Conservation (phyloP, 1,140 invertebrate species). For the Drosophila mojavensis region DNA sequence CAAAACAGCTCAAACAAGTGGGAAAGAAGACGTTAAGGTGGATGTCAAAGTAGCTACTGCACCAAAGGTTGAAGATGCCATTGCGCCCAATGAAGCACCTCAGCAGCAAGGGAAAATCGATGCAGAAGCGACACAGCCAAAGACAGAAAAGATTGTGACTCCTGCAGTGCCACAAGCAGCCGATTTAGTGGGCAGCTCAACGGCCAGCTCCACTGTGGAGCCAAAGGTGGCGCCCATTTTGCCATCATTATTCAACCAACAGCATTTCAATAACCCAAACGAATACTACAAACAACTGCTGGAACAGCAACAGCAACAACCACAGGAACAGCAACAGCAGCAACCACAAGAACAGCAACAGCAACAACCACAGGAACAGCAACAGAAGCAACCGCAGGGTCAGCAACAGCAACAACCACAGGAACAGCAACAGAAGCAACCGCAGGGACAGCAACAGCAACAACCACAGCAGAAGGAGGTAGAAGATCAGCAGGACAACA, state of each 20-base stretch:
- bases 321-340: neutral
- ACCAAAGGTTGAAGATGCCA: neutral
- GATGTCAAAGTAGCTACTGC: neutral
- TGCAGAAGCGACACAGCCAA: neutral
- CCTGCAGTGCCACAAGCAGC: neutral
- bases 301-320: constrained; percentile 33
- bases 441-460: constrained; percentile 4
- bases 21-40: neutral
- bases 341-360: constrained; percentile 16
- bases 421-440: neutral
- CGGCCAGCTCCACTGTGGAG: neutral
- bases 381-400: neutral
- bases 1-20: neutral
- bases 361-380: neutral
- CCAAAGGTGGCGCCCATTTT: constrained; percentile 22
- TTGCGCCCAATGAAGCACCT: neutral
- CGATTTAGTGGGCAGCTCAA: neutral
- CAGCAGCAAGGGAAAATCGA: neutral
- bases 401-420: neutral
- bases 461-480: neutral
- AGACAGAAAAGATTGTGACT: neutral
- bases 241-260: constrained; percentile 57
- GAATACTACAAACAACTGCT: constrained; percentile 60
- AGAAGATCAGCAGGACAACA: no score
- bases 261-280: constrained; percentile 56